Conservation (phyloP, 2,113 vertebrate species). For the Tachuris rubrigastra region DNA sequence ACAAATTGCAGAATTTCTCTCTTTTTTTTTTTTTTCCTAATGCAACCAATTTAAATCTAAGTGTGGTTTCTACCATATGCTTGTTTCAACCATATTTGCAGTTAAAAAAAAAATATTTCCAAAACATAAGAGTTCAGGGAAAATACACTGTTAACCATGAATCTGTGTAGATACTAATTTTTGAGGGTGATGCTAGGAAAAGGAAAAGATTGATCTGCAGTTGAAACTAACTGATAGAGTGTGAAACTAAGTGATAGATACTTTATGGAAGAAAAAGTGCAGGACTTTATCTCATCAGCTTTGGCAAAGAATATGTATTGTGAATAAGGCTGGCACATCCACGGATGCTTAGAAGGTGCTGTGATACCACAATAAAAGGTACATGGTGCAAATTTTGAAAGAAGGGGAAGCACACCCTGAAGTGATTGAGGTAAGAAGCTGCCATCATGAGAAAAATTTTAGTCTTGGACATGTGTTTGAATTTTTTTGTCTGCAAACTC, state of each 20-base stretch:
- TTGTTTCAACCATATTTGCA: slow-evolving; percentile 67
- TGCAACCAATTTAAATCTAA: slow-evolving; percentile 75
- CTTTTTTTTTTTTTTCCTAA: not conserved
- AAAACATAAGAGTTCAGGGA: slow-evolving; percentile 65
- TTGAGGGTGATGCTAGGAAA: not conserved
- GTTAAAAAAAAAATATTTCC: slow-evolving; percentile 65
- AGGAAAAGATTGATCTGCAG: not conserved
- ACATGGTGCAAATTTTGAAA: not conserved
- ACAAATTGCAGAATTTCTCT: slow-evolving; percentile 61
- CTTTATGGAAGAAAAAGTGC: not conserved
- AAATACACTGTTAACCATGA: slow-evolving; percentile 60
- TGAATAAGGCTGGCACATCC: not conserved
- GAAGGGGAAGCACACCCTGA: not conserved
- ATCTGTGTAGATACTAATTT: not conserved
- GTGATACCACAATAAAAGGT: not conserved
- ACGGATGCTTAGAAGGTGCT: not conserved
- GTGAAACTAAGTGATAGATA: not conserved
- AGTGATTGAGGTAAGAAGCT: not conserved
- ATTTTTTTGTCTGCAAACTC: not conserved
- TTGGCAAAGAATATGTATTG: not conserved
- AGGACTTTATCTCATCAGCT: not conserved
- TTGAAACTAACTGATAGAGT: not conserved
- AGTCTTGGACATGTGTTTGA: not conserved
- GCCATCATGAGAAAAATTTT: not conserved
- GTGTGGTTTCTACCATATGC: slow-evolving; percentile 75